Evolutionary conservation across 30 jellyfish, hydroid and myxozoan species (phyloP).

Genomic region (Aurelia sp.): DNA sequence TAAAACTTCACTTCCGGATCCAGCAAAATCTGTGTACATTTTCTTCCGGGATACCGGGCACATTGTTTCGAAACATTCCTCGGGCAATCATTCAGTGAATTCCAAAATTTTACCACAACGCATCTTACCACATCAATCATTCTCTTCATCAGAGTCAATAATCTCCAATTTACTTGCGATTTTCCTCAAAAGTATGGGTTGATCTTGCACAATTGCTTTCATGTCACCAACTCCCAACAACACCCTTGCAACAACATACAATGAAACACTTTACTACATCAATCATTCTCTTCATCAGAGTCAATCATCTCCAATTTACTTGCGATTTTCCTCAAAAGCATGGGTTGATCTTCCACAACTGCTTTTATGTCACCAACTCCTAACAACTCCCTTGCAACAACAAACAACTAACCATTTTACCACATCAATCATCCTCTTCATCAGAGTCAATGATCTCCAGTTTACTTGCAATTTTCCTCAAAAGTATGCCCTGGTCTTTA

Average conservation of each 20-base stretch:
- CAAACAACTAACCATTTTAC: no score
- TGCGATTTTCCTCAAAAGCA: slow-evolving; percentile 51
- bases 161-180: slow-evolving; percentile 59
- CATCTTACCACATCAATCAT: not conserved
- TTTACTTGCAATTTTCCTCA: slow-evolving; percentile 63
- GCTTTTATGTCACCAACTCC: not conserved
- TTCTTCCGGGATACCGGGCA: no score
- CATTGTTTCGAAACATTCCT: no score
- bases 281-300: slow-evolving; percentile 51
- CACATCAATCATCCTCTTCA: slow-evolving; percentile 34
- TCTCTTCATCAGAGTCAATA: slow-evolving; percentile 39
- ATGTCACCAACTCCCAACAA: no score
- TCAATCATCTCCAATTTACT: slow-evolving; percentile 29
- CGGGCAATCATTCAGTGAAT: no score
- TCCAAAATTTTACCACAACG: no score
- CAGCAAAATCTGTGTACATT: no score
- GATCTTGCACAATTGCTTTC: no score
- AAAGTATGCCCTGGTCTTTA: slow-evolving; percentile 63
- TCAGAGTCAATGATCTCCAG: slow-evolving; percentile 46
- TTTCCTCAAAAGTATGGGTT: slow-evolving; percentile 22
- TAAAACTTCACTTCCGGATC: no score
- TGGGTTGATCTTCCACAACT: not conserved
- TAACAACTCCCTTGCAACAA: no score
- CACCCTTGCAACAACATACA: no score
- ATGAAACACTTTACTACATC: not conserved